Evolutionary conservation across 2,113 vertebrate species (phyloP).

Genomic region (Eudyptes chrysolophus): DNA sequence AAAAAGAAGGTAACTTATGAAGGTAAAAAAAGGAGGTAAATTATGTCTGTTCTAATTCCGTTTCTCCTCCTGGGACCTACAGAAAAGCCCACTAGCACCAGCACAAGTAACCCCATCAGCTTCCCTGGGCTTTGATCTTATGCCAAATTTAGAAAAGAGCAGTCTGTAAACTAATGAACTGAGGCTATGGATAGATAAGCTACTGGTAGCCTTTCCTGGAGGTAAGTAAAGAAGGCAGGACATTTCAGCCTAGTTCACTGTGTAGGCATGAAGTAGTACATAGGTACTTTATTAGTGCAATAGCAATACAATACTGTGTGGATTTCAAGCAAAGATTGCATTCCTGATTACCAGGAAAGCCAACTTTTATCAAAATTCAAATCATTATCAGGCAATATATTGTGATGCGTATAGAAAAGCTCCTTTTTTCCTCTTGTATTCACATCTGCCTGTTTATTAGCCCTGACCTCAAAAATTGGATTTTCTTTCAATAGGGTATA

Average conservation of each 20-base stretch:
- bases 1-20: background rate
- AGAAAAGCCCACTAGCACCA: background rate
- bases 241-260: background rate
- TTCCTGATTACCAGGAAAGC: background rate
- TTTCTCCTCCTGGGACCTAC: background rate
- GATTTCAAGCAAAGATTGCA: background rate
- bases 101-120: background rate
- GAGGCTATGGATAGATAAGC: background rate
- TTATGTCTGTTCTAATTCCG: background rate
- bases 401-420: background rate
- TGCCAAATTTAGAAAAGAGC: background rate
- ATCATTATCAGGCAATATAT: background rate
- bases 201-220: background rate
- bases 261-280: rapidly evolving
- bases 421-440: background rate
- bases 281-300: background rate
- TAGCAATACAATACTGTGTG: background rate
- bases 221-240: background rate
- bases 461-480: background rate
- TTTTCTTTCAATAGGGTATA: background rate
- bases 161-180: background rate
- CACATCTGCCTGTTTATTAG: background rate
- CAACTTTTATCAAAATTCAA: background rate
- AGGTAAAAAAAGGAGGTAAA: background rate
- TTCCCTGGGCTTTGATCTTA: background rate